phyloP scores from a whole-genome alignment of 2,797 vertebrate genomes.

The Vultur gryphus region DNA sequence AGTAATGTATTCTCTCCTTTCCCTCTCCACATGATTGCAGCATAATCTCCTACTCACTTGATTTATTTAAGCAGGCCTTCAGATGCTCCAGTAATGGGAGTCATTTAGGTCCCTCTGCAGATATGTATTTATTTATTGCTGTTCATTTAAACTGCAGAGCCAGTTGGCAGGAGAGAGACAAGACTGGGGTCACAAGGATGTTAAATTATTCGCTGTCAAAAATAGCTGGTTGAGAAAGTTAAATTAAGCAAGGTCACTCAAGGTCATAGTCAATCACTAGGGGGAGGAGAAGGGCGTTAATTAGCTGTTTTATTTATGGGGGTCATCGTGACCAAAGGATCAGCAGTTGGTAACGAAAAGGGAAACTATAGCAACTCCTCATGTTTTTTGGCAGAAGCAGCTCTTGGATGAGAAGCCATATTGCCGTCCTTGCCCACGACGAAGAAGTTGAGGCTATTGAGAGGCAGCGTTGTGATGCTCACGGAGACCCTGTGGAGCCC shows the following conservation, averaged over 20 bases:
- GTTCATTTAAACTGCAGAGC: constrained; percentile 52
- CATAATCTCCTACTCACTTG: constrained; percentile 50
- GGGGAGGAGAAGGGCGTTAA: neutral
- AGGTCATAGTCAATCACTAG: constrained; percentile 4
- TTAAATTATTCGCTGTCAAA: constrained; percentile 36
- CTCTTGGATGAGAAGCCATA: neutral
- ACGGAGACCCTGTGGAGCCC: neutral
- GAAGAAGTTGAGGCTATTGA: neutral
- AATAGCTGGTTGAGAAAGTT: constrained; percentile 48
- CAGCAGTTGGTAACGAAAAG: neutral
- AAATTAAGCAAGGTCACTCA: constrained; percentile 29
- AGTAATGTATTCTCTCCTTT: constrained; percentile 43
- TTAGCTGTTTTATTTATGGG: constrained; percentile 22
- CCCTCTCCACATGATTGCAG: constrained; percentile 53
- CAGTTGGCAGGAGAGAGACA: constrained; percentile 45
- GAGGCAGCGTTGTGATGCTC: neutral
- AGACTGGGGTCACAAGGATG: constrained; percentile 49
- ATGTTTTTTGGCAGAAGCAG: neutral
- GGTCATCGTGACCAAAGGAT: neutral
- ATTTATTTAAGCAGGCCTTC: constrained; percentile 62
- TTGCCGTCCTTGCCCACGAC: neutral
- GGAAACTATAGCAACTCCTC: neutral
- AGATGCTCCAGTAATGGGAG: constrained; percentile 60
- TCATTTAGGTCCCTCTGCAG: constrained; percentile 59
- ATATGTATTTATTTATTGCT: constrained; percentile 63